phyloP scores from a whole-genome alignment of 2,797 vertebrate genomes.

The Hirundo rustica region DNA sequence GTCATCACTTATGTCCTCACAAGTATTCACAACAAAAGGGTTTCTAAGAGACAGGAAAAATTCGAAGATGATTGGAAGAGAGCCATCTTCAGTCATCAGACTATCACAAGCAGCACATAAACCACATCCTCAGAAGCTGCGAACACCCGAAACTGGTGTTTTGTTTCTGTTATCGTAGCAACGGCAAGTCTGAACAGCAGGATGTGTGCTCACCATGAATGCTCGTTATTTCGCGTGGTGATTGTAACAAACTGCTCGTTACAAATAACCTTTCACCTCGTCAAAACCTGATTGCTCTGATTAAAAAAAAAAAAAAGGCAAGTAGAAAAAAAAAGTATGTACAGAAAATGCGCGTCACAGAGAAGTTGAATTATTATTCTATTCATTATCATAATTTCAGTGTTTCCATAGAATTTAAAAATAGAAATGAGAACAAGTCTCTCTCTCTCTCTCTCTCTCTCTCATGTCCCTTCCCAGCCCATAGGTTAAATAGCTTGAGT shows the following conservation, averaged over 20 bases:
- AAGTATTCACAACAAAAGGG: slow-evolving; percentile 27
- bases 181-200: slow-evolving; percentile 34
- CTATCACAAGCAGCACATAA: slow-evolving; percentile 19
- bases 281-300: background rate
- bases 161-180: slow-evolving; percentile 69
- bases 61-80: slow-evolving; percentile 11
- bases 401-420: background rate
- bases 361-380: background rate
- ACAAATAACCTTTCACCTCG: background rate
- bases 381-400: background rate
- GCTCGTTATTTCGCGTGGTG: background rate
- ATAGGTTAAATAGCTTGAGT: slow-evolving; percentile 46
- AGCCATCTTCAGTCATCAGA: slow-evolving; percentile 23
- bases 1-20: background rate
- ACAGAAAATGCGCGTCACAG: background rate
- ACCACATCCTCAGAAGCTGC: slow-evolving; percentile 53
- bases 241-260: background rate
- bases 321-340: background rate
- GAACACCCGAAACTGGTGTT: slow-evolving; percentile 37
- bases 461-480: background rate
- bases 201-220: background rate
- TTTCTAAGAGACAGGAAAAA: slow-evolving; percentile 39
- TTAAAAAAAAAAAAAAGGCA: background rate
- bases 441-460: background rate
- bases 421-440: background rate